Evolutionary conservation across 2,888 invertebrate species (phyloP).

Genomic region (Creontiades dilutus): DNA sequence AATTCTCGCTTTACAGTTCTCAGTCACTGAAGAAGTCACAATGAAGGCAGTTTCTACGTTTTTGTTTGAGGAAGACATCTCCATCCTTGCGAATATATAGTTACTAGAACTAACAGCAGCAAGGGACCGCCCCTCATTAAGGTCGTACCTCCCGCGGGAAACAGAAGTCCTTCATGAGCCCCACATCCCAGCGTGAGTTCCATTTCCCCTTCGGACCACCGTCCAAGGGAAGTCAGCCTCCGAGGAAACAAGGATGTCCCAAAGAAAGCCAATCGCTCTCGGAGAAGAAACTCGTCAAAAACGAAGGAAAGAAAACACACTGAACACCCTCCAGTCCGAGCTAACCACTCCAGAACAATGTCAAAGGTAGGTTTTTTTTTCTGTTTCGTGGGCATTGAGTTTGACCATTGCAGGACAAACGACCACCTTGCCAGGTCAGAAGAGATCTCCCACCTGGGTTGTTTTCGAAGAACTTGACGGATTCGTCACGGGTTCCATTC

Average conservation of each 20-base stretch:
- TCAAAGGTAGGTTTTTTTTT: slow-evolving; percentile 10
- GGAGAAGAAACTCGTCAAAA: not conserved
- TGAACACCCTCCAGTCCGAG: not conserved
- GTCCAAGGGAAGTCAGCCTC: not conserved
- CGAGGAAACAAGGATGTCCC: not conserved
- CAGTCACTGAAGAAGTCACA: not conserved
- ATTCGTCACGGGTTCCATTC: slow-evolving; percentile 31
- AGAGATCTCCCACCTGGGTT: slow-evolving; percentile 25
- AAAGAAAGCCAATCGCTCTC: not conserved
- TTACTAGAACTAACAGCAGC: not conserved
- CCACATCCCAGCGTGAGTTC: not conserved
- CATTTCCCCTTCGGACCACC: slow-evolving; percentile 11
- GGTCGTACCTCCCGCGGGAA: slow-evolving; percentile 13
- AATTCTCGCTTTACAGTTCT: no score
- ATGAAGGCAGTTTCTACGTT: not conserved
- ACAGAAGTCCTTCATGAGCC: not conserved
- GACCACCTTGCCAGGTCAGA: slow-evolving; percentile 19
- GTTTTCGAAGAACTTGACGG: slow-evolving; percentile 21
- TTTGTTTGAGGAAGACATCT: not conserved
- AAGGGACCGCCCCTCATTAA: not conserved
- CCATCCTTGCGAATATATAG: not conserved
- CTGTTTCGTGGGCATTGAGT: not conserved
- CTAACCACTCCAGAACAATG: slow-evolving; percentile 3
- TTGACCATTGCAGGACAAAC: slow-evolving; percentile 35
- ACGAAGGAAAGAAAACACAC: slow-evolving; percentile 3